Conservation (phyloP, 2,888 invertebrate species). For the Troglohyphantes excavatus region DNA sequence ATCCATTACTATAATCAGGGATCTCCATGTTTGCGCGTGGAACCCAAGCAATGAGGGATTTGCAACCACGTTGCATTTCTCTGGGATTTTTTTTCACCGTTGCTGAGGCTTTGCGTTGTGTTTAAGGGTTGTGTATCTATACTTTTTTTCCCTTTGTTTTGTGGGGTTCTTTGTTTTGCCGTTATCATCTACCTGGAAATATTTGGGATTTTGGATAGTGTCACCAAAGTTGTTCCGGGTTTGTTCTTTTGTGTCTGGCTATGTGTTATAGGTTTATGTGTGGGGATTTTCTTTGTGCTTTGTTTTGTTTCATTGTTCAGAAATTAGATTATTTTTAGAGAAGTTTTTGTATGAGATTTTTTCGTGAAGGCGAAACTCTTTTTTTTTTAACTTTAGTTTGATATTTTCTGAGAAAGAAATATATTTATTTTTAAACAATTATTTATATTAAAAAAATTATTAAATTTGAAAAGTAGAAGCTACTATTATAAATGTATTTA, state of each 20-base stretch:
- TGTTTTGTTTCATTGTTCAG: neutral
- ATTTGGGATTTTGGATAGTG: conserved; percentile 35
- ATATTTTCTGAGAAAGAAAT: too few species aligned
- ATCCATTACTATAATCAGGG: conserved; percentile 77
- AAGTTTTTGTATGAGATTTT: too few species aligned
- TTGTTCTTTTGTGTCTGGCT: neutral
- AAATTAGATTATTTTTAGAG: too few species aligned
- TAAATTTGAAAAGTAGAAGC: too few species aligned
- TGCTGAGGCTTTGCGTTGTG: conserved; percentile 39
- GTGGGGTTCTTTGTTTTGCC: neutral
- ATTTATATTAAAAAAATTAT: too few species aligned
- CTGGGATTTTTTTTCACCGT: conserved; percentile 11
- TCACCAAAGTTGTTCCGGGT: neutral
- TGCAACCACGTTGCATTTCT: conserved; percentile 65
- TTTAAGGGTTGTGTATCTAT: conserved; percentile 48
- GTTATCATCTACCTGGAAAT: conserved; percentile 2
- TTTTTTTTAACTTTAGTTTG: too few species aligned
- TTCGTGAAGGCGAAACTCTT: too few species aligned
- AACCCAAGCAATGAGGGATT: conserved; percentile 53
- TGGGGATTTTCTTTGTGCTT: neutral
- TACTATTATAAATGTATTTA: too few species aligned
- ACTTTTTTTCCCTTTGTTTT: conserved; percentile 6
- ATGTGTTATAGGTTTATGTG: neutral
- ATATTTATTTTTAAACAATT: too few species aligned
- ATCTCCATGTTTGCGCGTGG: conserved; percentile 61